Conservation (phyloP, 2,797 vertebrate species). For the Typhlichthys eigenmanni region DNA sequence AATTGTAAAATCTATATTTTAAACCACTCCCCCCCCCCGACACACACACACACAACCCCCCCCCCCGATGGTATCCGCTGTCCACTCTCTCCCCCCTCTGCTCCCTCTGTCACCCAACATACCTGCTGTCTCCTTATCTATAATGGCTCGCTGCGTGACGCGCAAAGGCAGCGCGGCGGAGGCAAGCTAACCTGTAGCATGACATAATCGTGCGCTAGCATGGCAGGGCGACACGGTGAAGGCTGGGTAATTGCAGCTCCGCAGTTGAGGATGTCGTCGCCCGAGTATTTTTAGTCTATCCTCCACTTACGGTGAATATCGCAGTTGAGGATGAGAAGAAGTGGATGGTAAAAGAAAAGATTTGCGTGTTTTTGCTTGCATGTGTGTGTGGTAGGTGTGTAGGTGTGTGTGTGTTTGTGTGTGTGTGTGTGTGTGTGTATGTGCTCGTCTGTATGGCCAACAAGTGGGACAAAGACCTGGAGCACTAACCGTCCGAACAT, state of each 20-base stretch:
- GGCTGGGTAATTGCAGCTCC: conserved; percentile 7
- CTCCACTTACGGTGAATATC: neutral
- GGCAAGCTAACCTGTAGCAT: neutral
- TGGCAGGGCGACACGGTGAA: neutral
- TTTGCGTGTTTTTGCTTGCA: conserved; percentile 7
- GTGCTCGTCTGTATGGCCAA: conserved; percentile 3
- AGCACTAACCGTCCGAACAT: conserved; percentile 36
- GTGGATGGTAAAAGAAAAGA: neutral
- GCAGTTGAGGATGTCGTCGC: neutral
- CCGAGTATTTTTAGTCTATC: conserved; percentile 1
- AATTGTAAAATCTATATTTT: no score
- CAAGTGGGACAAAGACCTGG: neutral
- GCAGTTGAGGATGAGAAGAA: conserved; percentile 12
- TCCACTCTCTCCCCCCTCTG: neutral
- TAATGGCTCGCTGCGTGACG: neutral
- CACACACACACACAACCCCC: conserved; percentile 9
- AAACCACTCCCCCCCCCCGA: conserved; percentile 37
- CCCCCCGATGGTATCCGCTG: conserved; percentile 3
- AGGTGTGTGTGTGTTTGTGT: neutral
- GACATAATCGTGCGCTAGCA: conserved; percentile 4
- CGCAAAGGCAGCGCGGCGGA: conserved; percentile 15
- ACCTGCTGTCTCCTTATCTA: conserved; percentile 6
- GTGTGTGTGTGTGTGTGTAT: neutral
- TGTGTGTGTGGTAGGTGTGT: conserved; percentile 14
- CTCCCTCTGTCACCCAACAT: conserved; percentile 11